A percentile compares a stretch with the other conserved stretches of the same genome.
Evolutionary conservation across 2,797 vertebrate genomes (phyloP).

Genomic region (Bothrops alternatus): DNA sequence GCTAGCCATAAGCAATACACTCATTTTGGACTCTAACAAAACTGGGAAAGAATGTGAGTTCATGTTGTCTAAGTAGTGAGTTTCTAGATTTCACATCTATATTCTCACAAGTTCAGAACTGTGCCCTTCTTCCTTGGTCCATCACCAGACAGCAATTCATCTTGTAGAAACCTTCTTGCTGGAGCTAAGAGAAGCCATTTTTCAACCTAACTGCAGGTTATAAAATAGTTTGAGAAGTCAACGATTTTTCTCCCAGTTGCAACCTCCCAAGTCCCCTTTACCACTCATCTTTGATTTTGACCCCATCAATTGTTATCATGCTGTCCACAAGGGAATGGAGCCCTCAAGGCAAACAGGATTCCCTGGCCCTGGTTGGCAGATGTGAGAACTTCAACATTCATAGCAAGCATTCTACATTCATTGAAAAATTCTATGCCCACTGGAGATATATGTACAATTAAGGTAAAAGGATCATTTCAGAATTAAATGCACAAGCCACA

Average conservation of each 20-base stretch:
- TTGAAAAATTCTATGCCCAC: neutral
- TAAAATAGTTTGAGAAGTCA: neutral
- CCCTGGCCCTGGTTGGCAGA: neutral
- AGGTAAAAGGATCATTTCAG: neutral
- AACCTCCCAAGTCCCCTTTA: neutral
- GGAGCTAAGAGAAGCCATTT: neutral
- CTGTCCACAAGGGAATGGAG: neutral
- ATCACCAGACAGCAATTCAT: neutral
- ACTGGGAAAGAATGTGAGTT: neutral
- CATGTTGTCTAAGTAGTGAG: neutral
- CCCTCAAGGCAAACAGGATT: neutral
- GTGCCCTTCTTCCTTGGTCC: neutral
- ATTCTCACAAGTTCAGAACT: neutral
- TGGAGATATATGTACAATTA: neutral
- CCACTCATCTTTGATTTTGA: neutral
- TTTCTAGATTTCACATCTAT: neutral
- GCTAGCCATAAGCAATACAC: neutral
- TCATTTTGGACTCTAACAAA: neutral
- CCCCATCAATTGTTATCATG: neutral
- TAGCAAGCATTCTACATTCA: neutral
- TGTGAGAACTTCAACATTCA: neutral
- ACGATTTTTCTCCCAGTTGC: neutral
- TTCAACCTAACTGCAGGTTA: neutral
- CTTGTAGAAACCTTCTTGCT: neutral
- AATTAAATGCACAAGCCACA: neutral